Percentiles rank a stretch among this genome's conserved stretches.
Conservation (phyloP, 2,888 invertebrate species). For the Yponomeuta evonymella region DNA sequence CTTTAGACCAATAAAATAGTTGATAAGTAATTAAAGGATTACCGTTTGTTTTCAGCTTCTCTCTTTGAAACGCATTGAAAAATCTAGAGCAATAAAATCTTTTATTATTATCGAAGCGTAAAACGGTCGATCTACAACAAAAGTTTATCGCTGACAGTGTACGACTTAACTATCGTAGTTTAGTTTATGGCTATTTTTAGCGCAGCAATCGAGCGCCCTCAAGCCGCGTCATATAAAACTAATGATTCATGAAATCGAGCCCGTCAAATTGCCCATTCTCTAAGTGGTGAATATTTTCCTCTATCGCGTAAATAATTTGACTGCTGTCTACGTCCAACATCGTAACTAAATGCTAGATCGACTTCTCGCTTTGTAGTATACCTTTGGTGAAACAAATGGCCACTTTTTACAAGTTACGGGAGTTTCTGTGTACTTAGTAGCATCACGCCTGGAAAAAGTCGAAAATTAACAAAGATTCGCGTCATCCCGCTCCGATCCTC, state of each 20-base stretch:
- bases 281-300: neutral
- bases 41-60: neutral
- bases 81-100: neutral
- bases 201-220: neutral
- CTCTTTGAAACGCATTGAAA: neutral
- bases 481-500: too few relatives aligned
- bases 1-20: neutral
- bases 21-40: neutral
- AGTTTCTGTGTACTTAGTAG: too few relatives aligned
- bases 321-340: neutral
- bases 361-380: too few relatives aligned
- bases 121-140: slow-evolving; percentile 3
- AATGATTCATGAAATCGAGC: neutral
- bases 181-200: neutral
- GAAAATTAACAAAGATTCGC: too few relatives aligned
- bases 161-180: neutral
- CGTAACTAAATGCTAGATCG: too few relatives aligned
- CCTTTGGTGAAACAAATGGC: too few relatives aligned
- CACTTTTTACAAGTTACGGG: too few relatives aligned
- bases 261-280: neutral
- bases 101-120: slow-evolving; percentile 1
- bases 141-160: slow-evolving; percentile 3
- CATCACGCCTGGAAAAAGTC: too few relatives aligned
- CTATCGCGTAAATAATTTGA: neutral
- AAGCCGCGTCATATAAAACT: slow-evolving; percentile 1